phyloP scores from a whole-genome alignment of 1,140 invertebrate genomes.

The Platorchestia sp. region DNA sequence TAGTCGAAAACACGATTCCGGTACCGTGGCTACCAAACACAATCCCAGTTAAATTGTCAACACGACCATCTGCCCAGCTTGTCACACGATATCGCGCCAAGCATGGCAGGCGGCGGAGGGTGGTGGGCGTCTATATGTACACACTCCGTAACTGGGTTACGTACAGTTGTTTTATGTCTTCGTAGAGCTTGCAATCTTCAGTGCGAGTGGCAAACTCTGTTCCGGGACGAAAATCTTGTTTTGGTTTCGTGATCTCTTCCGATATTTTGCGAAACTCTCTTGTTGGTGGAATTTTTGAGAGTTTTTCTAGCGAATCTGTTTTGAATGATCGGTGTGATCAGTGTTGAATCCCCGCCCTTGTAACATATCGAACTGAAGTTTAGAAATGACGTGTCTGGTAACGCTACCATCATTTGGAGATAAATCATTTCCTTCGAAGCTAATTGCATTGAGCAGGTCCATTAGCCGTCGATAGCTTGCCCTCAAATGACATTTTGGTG shows the following conservation, averaged over 20 bases:
- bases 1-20: neutral
- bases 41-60: conserved; percentile 9
- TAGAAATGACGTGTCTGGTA: neutral
- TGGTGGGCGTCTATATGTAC: neutral
- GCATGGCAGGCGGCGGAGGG: neutral
- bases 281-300: no score
- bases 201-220: no score
- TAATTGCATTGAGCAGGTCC: neutral
- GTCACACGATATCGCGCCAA: neutral
- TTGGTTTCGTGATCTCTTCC: no score
- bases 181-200: no score
- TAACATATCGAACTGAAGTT: no score
- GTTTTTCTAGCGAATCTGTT: no score
- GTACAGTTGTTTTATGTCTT: neutral
- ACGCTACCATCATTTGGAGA: neutral
- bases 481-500: neutral
- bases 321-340: no score
- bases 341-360: no score
- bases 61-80: neutral
- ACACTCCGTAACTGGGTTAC: neutral
- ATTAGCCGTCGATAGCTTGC: neutral
- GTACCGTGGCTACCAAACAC: neutral
- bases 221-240: no score
- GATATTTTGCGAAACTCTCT: no score
- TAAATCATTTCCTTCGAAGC: neutral